These are phyloP conservation scores for Oxyteleia sp. DNA, from an alignment of 2,888 invertebrate genomes.

Conservation along the genomic window DNA sequence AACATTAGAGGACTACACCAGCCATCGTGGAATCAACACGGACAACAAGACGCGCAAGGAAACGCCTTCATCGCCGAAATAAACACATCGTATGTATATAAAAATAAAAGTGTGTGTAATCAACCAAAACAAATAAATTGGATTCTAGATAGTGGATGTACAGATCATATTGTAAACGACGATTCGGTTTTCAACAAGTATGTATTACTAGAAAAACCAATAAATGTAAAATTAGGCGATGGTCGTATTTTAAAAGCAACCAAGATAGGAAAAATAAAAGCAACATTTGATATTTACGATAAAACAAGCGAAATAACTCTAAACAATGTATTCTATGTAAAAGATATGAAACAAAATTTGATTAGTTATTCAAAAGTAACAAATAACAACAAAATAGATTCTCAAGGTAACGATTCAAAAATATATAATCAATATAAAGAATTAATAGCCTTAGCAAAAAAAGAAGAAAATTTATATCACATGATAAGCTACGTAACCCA, in stretches of 20 bases:
- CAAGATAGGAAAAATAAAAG: constrained; percentile 47
- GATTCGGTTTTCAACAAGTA: constrained; percentile 61
- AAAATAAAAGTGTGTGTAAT: not conserved
- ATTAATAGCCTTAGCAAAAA: constrained; percentile 45
- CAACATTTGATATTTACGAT: constrained; percentile 1
- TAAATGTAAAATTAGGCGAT: constrained; percentile 68
- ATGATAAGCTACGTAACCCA: constrained; percentile 41
- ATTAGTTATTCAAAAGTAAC: constrained; percentile 68
- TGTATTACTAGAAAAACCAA: constrained; percentile 46
- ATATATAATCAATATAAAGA: constrained; percentile 57
- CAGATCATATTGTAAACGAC: constrained; percentile 65
- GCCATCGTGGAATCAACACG: not conserved
- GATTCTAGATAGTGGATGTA: constrained; percentile 71
- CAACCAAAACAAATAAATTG: constrained; percentile 44
- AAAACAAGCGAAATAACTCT: constrained; percentile 27
- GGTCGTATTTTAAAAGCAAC: constrained; percentile 68
- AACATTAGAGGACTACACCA: no score
- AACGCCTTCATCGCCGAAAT: no score
- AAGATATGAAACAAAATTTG: constrained; percentile 71
- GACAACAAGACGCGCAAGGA: not conserved
- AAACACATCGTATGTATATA: not conserved
- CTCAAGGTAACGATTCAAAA: constrained; percentile 49
- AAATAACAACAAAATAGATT: constrained; percentile 56
- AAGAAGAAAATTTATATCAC: constrained; percentile 30
- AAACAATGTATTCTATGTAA: constrained; percentile 55